phyloP scores from a whole-genome alignment of 2,888 invertebrate species.

The Brachyopa scutellaris region DNA sequence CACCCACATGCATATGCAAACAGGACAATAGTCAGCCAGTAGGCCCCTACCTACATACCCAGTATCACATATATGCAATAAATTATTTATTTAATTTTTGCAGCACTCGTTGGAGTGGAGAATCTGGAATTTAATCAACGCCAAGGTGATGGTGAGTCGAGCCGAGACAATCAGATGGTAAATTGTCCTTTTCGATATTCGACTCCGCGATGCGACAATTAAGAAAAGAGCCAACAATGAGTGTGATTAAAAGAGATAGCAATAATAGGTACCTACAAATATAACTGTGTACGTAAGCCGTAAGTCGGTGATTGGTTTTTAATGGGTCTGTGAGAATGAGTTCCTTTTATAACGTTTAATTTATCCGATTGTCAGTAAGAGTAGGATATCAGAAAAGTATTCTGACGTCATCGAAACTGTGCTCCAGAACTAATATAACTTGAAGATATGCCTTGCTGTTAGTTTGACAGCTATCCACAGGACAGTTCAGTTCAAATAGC shows the following conservation, averaged over 20 bases:
- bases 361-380: no score
- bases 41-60: no score
- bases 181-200: conserved; percentile 35
- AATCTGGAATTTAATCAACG: conserved; percentile 68
- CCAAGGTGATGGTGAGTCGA: conserved; percentile 43
- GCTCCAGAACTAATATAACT: no score
- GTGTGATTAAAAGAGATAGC: conserved; percentile 52
- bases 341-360: neutral
- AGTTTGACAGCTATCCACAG: no score
- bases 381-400: no score
- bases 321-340: conserved; percentile 7
- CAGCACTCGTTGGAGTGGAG: conserved; percentile 31
- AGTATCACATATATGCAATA: no score
- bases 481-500: no score
- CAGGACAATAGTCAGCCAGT: conserved; percentile 13
- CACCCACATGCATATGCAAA: no score
- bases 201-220: conserved; percentile 50
- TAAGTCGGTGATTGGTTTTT: conserved; percentile 27
- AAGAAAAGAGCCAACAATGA: conserved; percentile 63
- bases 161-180: conserved; percentile 41
- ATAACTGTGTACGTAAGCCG: conserved; percentile 13
- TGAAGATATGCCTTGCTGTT: no score
- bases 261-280: no score
- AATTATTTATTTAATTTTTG: no score
- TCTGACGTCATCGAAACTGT: no score